Evolutionary conservation across 2,797 vertebrate species (phyloP).

Genomic region (Anabacerthia variegaticeps): DNA sequence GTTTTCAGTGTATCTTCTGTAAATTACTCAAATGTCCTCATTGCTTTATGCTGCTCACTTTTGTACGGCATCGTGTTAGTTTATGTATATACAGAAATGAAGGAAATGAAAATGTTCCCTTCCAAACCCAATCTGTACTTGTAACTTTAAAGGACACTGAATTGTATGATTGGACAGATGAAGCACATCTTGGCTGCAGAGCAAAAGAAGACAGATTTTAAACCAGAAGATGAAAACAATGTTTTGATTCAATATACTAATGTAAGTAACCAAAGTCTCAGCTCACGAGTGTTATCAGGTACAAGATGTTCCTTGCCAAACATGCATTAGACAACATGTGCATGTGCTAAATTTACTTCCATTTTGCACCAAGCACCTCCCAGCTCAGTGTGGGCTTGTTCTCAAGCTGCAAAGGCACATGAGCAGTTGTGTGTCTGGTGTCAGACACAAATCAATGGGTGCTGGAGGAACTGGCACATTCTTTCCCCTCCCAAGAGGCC

Average conservation of each 20-base stretch:
- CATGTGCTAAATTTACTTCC: neutral
- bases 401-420: neutral
- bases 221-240: conserved; percentile 97
- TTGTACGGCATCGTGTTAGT: neutral
- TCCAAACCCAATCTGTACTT: conserved; percentile 36
- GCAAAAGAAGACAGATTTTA: conserved; percentile 99
- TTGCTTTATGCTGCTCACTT: neutral
- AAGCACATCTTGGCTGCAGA: conserved; percentile 94
- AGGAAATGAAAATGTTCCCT: neutral
- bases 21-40: neutral
- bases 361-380: neutral
- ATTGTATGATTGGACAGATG: conserved; percentile 99
- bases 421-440: neutral
- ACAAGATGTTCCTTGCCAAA: neutral
- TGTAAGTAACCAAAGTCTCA: conserved; percentile 79
- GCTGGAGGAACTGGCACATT: neutral
- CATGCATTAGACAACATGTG: neutral
- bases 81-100: neutral
- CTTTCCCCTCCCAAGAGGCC: neutral
- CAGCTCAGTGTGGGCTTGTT: neutral
- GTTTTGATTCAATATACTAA: conserved; percentile 97
- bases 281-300: neutral
- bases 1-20: neutral
- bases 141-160: conserved; percentile 88
- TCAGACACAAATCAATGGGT: neutral